phyloP scores from a whole-genome alignment of 2,113 vertebrate species.

The Acinonyx jubatus region DNA sequence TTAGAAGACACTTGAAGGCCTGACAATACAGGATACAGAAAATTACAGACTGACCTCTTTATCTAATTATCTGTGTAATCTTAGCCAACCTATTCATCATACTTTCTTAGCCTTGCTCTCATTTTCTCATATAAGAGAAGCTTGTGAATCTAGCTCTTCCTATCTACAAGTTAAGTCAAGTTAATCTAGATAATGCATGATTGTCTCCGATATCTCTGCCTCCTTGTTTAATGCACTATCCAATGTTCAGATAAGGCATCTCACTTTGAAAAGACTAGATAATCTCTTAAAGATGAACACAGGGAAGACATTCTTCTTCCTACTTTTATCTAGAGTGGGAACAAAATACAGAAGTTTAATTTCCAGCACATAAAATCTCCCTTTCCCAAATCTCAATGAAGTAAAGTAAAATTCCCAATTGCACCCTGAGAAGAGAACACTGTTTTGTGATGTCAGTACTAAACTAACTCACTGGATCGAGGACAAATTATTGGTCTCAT shows the following conservation, averaged over 20 bases:
- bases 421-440: not conserved
- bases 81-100: not conserved
- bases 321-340: not conserved
- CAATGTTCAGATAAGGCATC: not conserved
- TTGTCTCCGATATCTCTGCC: not conserved
- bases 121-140: not conserved
- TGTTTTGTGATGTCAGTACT: not conserved
- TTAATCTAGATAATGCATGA: not conserved
- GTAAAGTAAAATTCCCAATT: not conserved
- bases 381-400: not conserved
- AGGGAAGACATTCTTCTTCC: not conserved
- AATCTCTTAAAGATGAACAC: not conserved
- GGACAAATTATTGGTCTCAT: not conserved
- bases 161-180: not conserved
- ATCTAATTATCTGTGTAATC: not conserved
- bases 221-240: not conserved
- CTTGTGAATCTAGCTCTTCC: not conserved
- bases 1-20: not conserved
- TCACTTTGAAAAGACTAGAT: not conserved
- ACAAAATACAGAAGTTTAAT: not conserved
- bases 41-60: not conserved
- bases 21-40: not conserved
- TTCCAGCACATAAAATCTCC: not conserved
- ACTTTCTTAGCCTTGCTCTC: not conserved
- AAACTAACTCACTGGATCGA: not conserved